phyloP scores from a whole-genome alignment of 1,140 invertebrate species.

The Ridgeia piscesae region DNA sequence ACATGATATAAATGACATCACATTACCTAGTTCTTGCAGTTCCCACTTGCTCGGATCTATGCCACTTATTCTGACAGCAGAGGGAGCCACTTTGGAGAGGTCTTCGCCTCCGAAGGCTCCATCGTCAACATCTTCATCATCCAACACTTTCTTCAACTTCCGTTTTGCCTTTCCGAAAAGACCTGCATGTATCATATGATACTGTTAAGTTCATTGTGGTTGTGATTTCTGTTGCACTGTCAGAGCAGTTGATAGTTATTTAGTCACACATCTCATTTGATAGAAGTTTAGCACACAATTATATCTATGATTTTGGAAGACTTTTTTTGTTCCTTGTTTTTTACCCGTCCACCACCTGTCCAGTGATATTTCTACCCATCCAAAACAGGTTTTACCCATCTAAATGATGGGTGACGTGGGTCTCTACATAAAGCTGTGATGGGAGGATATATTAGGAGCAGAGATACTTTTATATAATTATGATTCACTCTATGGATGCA shows the following conservation, averaged over 20 bases:
- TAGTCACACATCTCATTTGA: not conserved
- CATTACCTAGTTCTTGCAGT: conserved; percentile 49
- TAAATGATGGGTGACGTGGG: no score
- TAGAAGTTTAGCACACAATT: not conserved
- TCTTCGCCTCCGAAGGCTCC: conserved; percentile 21
- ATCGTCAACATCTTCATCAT: conserved; percentile 28
- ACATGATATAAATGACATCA: not conserved
- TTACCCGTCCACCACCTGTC: no score
- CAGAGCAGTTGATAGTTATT: not conserved
- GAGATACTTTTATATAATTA: no score
- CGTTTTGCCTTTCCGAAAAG: conserved; percentile 87
- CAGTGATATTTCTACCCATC: no score
- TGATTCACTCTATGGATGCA: no score
- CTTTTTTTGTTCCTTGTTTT: no score
- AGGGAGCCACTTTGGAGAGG: conserved; percentile 12
- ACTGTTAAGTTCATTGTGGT: not conserved
- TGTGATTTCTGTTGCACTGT: not conserved
- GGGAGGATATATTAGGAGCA: no score
- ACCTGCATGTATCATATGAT: conserved; percentile 57
- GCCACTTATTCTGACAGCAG: conserved; percentile 28
- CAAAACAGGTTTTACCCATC: no score
- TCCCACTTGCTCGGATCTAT: conserved; percentile 50
- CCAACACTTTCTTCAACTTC: conserved; percentile 78
- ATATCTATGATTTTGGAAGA: no score
- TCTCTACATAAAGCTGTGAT: no score